Base-by-base conservation (phyloP, 2,888 invertebrate genomes). In the Melinaea marsaeus region DNA sequence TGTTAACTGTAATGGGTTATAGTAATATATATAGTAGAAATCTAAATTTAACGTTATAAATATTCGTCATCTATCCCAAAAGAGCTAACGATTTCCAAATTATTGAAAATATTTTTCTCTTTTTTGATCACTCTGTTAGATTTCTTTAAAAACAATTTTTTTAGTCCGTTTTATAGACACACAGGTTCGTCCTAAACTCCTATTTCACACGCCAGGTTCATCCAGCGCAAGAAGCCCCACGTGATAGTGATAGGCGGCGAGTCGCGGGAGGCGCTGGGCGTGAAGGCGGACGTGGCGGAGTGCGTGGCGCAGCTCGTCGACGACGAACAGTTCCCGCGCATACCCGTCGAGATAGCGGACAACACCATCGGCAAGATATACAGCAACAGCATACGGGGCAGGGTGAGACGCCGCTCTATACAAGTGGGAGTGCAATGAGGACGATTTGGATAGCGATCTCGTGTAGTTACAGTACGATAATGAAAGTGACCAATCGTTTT, bases 341-440 rank as follows among this genome's bases (percentile, higher is more conserved):
- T 99, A 67, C 94, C 94, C 55, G 97, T 99, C 0, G 98, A 98
- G 85, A 95, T 99, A 60, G 92, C 97, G 9, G 99, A 99, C 80
- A 98, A 98, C 76, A 98, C 99, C 78, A 91, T 99, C 62, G 96
- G 98, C 62, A 96, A 96, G 84, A 94, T 99, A 42, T 99, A 97
- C 83, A 95, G 98, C 65, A 97, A 97, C 79, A 97, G 97, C 33
- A 95, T 96, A 71, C 95, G 96, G 76, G 97, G 97, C 55, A 86
- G 93, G 82, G 93, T 94, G 72, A 79, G 86, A 13, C n/a, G 35
- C 32, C 46, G 22, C 22, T 32, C 13, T 46, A 46, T 13, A 47
- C 6, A 42, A 13, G 22, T 13, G 11, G 32, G 51, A 22, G 37
- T 42, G 37, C 6, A 13, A 37, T n/a, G 42, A 13, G 13, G 37